Evolutionary conservation across 2,113 vertebrate genomes (phyloP).

Genomic region (Takifugu flavidus): DNA sequence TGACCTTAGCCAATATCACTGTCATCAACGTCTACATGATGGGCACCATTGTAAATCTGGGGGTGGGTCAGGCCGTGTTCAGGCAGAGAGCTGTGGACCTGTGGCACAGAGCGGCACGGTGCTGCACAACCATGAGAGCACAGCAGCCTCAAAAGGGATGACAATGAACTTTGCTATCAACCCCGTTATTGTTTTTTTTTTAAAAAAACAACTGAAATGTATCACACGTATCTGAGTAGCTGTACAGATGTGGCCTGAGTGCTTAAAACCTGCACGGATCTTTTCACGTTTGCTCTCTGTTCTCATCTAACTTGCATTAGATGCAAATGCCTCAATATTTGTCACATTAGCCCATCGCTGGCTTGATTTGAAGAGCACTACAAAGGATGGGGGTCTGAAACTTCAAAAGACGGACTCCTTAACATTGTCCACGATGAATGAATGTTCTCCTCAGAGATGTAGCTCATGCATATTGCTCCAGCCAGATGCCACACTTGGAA

Average conservation of each 20-base stretch:
- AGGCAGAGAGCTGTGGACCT: conserved; percentile 17
- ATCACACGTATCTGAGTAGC: no score
- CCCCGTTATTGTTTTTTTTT: no score
- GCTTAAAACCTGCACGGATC: no score
- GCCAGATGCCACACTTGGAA: no score
- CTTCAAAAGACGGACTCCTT: no score
- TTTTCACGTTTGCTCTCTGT: no score
- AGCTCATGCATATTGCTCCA: no score
- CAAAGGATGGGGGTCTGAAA: background rate
- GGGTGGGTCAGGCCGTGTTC: conserved; percentile 33
- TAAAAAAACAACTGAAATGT: no score
- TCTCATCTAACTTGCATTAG: background rate
- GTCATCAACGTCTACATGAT: conserved; percentile 16
- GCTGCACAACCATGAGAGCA: conserved; percentile 1
- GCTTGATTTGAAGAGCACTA: background rate
- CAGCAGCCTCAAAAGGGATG: background rate
- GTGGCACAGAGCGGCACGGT: conserved; percentile 17
- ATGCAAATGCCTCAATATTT: background rate
- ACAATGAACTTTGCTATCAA: no score
- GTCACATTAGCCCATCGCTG: background rate
- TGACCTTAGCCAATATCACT: background rate
- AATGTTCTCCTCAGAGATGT: no score
- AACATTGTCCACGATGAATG: no score
- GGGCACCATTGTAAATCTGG: conserved; percentile 14
- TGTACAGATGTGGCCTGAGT: no score